phyloP scores from a whole-genome alignment of 2,113 vertebrate genomes.

The Gavialis gangeticus region DNA sequence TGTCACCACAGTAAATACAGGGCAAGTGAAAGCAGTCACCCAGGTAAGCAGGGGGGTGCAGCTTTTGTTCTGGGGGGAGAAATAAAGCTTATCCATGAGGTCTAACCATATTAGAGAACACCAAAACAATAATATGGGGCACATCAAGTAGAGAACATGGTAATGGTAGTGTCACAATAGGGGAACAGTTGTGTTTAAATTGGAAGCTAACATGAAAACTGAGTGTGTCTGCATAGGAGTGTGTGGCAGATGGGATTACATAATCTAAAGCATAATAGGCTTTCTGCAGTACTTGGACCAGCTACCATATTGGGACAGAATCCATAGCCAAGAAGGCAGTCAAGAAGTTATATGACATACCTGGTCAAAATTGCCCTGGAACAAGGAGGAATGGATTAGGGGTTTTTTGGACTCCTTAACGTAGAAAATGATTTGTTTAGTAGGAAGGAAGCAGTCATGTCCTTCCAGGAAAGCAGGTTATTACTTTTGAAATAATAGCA shows the following conservation, averaged over 20 bases:
- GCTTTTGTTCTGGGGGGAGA: not conserved
- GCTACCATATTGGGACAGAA: not conserved
- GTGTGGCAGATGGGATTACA: not conserved
- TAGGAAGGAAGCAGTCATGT: not conserved
- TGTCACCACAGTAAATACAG: slow-evolving; percentile 86
- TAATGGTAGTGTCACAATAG: not conserved
- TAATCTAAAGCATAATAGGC: not conserved
- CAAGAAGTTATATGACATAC: not conserved
- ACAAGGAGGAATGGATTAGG: not conserved
- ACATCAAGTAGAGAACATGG: not conserved
- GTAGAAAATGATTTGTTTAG: not conserved
- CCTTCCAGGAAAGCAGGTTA: not conserved
- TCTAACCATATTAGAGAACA: not conserved
- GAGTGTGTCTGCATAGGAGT: not conserved
- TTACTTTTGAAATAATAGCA: not conserved
- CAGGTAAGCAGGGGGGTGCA: slow-evolving; percentile 67
- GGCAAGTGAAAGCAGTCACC: slow-evolving; percentile 92
- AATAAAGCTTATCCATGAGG: not conserved
- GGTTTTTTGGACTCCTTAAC: not conserved
- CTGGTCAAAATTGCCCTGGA: not conserved
- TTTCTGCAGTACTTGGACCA: not conserved
- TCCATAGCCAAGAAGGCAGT: not conserved
- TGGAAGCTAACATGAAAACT: not conserved
- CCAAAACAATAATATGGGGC: not conserved
- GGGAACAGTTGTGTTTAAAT: not conserved